These are phyloP conservation scores for Nicator chloris DNA, from an alignment of 2,113 vertebrate species.

Conservation along the genomic window DNA sequence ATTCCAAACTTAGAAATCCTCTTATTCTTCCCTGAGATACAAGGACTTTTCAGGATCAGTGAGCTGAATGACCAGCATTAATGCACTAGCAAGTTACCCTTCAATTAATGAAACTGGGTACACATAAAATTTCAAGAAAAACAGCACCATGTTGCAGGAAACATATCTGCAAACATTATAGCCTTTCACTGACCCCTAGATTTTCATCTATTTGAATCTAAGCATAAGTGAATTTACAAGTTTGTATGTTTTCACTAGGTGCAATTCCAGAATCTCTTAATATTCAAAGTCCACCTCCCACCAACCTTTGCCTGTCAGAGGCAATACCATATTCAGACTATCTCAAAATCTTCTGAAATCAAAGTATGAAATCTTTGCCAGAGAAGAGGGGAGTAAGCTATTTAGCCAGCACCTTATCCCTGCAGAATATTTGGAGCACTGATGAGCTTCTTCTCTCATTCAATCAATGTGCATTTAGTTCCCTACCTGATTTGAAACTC, in stretches of 20 bases:
- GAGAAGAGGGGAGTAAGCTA: neutral
- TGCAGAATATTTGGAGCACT: neutral
- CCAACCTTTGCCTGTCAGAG: neutral
- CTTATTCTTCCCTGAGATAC: neutral
- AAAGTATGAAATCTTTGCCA: neutral
- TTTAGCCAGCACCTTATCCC: neutral
- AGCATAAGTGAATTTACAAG: neutral
- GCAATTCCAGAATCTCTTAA: neutral
- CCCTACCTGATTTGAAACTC: neutral
- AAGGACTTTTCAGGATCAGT: neutral
- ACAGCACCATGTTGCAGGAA: accelerated
- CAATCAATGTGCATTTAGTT: neutral
- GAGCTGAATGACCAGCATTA: neutral
- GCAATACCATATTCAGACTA: neutral
- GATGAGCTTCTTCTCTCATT: neutral
- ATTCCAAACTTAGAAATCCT: conserved; percentile 24
- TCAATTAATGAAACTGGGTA: neutral
- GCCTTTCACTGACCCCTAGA: neutral
- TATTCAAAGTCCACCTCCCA: accelerated
- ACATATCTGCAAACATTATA: neutral
- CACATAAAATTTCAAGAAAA: neutral
- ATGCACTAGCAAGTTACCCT: neutral
- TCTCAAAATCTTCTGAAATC: neutral
- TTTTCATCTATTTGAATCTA: neutral
- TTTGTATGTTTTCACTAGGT: neutral